These are phyloP conservation scores for Nemopilema nomurai DNA, from an alignment of 30 jellyfish, hydroid and myxozoan species.

Conservation along the genomic window DNA sequence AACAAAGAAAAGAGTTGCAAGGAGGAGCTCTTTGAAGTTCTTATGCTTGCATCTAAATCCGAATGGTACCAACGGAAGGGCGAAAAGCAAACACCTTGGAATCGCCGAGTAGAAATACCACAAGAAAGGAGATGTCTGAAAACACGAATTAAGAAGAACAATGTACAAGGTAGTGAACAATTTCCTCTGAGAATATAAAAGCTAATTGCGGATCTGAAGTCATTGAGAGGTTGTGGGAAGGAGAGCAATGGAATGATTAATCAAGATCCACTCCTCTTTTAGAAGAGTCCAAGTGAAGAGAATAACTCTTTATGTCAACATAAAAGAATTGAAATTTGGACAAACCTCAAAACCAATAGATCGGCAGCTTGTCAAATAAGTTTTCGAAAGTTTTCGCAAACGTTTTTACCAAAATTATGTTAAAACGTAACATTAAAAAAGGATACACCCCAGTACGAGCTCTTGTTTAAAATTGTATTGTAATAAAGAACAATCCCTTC, in stretches of 20 bases:
- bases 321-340: no score
- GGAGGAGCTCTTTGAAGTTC: slow-evolving; percentile 37
- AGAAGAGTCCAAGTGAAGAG: no score
- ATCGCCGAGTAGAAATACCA: slow-evolving; percentile 95
- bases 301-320: no score
- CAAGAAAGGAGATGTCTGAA: slow-evolving; percentile 79
- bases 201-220: not conserved
- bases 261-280: no score
- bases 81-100: slow-evolving; percentile 70
- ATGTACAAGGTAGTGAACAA: not conserved
- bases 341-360: no score
- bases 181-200: not conserved
- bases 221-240: not conserved
- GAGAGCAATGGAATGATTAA: no score
- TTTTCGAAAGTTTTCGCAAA: no score
- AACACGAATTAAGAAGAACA: not conserved
- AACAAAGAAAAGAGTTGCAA: slow-evolving; percentile 57
- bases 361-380: no score
- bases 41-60: slow-evolving; percentile 7
- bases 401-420: not conserved
- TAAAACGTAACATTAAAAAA: no score
- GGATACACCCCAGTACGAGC: slow-evolving; percentile 98
- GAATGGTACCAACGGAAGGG: slow-evolving; percentile 64
- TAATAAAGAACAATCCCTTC: slow-evolving; percentile 87
- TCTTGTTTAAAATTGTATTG: slow-evolving; percentile 78